These are phyloP conservation scores for Melanotaenia duboulayi DNA, from an alignment of 2,113 vertebrate genomes.

Conservation along the genomic window DNA sequence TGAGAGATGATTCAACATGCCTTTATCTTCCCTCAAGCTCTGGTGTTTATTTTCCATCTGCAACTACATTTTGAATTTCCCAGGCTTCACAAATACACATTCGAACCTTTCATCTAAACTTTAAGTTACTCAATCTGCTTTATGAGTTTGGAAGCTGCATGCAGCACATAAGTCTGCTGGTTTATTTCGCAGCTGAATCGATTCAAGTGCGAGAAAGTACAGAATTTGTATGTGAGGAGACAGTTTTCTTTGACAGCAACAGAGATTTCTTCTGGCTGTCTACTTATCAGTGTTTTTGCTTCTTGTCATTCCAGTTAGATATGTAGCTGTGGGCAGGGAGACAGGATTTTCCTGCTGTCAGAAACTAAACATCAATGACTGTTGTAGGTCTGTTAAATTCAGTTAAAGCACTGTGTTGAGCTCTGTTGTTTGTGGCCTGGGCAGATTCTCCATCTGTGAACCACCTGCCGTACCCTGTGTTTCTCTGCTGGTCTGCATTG, in stretches of 20 bases:
- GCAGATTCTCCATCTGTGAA: constrained; percentile 61
- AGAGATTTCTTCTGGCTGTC: constrained; percentile 3
- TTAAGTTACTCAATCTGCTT: background rate
- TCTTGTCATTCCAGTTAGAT: constrained; percentile 29
- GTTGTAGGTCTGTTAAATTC: constrained; percentile 29
- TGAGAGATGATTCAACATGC: background rate
- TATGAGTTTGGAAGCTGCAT: constrained; percentile 5
- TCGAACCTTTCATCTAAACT: background rate
- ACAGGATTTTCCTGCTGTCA: constrained; percentile 17
- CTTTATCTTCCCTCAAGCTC: background rate
- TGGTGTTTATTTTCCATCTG: constrained; percentile 11
- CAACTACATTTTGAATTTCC: background rate
- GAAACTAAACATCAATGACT: constrained; percentile 25
- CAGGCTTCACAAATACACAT: background rate
- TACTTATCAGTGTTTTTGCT: constrained; percentile 34
- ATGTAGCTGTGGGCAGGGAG: constrained; percentile 30
- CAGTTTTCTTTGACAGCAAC: background rate
- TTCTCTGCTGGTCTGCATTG: constrained; percentile 30
- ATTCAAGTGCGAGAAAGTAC: background rate
- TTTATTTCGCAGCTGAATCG: background rate
- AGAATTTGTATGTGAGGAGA: background rate
- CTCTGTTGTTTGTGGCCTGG: constrained; percentile 24
- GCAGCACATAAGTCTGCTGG: background rate
- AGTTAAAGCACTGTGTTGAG: constrained; percentile 12
- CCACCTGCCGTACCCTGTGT: constrained; percentile 61